Evolutionary conservation across 1,140 invertebrate species (phyloP).

Genomic region (Mya arenaria): DNA sequence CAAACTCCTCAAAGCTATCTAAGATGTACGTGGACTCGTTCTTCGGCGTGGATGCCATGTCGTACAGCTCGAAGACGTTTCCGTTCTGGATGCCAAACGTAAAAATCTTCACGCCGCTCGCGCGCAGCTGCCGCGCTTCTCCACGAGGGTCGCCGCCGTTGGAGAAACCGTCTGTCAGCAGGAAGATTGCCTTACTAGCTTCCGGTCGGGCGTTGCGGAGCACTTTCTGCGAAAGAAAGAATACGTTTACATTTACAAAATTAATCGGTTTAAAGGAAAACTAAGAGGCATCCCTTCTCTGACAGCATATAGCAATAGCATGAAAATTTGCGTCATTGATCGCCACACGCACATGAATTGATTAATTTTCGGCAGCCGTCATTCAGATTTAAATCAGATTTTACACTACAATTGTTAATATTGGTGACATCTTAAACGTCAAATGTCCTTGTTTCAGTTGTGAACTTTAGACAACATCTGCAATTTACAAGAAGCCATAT

Average conservation of each 20-base stretch:
- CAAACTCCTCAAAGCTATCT: constrained; percentile 88
- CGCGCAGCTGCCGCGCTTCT: constrained; percentile 83
- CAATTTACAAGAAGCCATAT: no score
- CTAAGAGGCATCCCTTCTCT: no score
- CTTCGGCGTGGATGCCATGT: constrained; percentile 86
- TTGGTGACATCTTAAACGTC: no score
- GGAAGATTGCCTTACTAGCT: constrained; percentile 85
- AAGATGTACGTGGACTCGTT: constrained; percentile 87
- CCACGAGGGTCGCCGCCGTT: constrained; percentile 87
- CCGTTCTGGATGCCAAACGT: constrained; percentile 88
- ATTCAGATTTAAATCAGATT: not conserved
- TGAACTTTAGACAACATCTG: no score
- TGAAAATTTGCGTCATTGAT: not conserved
- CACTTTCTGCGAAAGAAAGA: constrained; percentile 82
- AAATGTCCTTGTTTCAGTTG: no score
- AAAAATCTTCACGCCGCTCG: constrained; percentile 84
- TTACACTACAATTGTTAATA: not conserved
- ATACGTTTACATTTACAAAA: constrained; percentile 11
- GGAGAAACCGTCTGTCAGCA: constrained; percentile 89
- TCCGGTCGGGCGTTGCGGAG: constrained; percentile 82
- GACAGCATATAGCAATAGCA: not conserved
- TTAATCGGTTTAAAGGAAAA: no score
- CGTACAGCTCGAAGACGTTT: constrained; percentile 85
- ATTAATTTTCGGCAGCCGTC: not conserved
- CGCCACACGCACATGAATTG: not conserved